These are phyloP conservation scores for Poeciliopsis retropinna DNA, from an alignment of 2,113 vertebrate genomes.

Conservation along the genomic window DNA sequence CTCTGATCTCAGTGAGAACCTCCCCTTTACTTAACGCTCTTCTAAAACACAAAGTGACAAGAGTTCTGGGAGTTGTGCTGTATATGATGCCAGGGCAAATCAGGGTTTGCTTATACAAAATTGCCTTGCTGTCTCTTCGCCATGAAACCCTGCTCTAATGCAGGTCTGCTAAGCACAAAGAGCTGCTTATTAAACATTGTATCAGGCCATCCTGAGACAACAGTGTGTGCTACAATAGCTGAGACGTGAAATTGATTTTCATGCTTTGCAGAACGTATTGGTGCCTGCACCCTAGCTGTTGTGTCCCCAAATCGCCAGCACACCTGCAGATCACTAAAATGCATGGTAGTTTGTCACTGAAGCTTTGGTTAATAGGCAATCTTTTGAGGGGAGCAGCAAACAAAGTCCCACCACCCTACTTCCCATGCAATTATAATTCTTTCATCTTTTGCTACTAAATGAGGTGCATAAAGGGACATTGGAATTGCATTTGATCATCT, in stretches of 20 bases:
- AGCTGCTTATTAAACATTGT: conserved; percentile 63
- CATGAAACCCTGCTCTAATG: conserved; percentile 39
- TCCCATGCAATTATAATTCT: conserved; percentile 62
- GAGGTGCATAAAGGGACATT: conserved; percentile 68
- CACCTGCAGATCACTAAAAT: conserved; percentile 62
- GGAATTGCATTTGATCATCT: conserved; percentile 67
- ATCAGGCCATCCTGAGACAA: conserved; percentile 56
- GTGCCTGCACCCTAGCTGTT: conserved; percentile 58
- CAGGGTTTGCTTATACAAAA: conserved; percentile 38
- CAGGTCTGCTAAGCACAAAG: conserved; percentile 49
- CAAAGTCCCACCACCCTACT: conserved; percentile 46
- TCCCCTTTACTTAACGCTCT: conserved; percentile 40
- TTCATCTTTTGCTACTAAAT: conserved; percentile 69
- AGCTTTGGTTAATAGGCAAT: conserved; percentile 46
- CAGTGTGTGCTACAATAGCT: conserved; percentile 52
- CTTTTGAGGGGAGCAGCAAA: conserved; percentile 51
- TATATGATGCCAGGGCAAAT: conserved; percentile 49
- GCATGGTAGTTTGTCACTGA: conserved; percentile 37
- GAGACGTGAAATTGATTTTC: conserved; percentile 78
- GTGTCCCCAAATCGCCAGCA: conserved; percentile 33
- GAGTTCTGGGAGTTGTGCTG: conserved; percentile 52
- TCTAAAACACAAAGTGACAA: conserved; percentile 65
- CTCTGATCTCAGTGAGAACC: conserved; percentile 72
- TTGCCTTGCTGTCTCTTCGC: conserved; percentile 37
- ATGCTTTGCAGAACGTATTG: conserved; percentile 70